Evolutionary conservation across 2,113 vertebrate species (phyloP), one percentile per base, ranked within the genome.

Genomic region (Andinoacara biseriatus): DNA sequence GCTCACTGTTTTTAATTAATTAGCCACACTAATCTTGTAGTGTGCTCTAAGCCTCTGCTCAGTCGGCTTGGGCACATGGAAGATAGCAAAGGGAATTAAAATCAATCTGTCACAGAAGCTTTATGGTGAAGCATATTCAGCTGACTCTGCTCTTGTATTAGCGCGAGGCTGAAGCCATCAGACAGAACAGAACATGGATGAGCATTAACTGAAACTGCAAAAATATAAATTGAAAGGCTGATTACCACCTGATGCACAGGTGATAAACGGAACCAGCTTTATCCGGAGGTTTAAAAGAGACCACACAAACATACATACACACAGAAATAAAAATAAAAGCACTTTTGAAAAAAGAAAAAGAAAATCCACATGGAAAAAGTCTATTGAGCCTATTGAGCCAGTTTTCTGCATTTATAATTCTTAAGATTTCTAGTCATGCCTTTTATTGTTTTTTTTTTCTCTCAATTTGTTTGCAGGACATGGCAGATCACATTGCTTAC

Each of bases 401-500:
- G 29, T 52, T 72, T 56, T 52, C 29, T 52, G 26, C 17, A 52
- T 29, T 72, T 31, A 31, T 69, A 29, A 69, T 69, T 52, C 17
- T 52, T 72, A 17, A 17, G 5, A 49, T 49, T 17, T 49, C 2
- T 17, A 63, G n/a, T 11, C n/a, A 57, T 26, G 35, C 10, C 49
- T n/a, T 63, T 67, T 49, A 22, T 52, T 33, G 33, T 7, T 7
- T 33, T 58, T 8, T 1, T 54, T n/a, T 29, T 80, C 82, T 91
- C 89, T 40, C 33, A 72, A 22, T 93, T 11, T 76, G 10, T 91
- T 91, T 90, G 40, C 87, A 99, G 98, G 97, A 97, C 79, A 96
- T 97, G 78, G 96, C 96, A 85, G 96, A 99, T 92, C 98, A 97
- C 3, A 96, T 99, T 49, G 98, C 98, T 57, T 98, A 98, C 33